These are phyloP conservation scores for Oreochromis niloticus DNA, from an alignment of 2,113 vertebrate species.

Conservation along the genomic window DNA sequence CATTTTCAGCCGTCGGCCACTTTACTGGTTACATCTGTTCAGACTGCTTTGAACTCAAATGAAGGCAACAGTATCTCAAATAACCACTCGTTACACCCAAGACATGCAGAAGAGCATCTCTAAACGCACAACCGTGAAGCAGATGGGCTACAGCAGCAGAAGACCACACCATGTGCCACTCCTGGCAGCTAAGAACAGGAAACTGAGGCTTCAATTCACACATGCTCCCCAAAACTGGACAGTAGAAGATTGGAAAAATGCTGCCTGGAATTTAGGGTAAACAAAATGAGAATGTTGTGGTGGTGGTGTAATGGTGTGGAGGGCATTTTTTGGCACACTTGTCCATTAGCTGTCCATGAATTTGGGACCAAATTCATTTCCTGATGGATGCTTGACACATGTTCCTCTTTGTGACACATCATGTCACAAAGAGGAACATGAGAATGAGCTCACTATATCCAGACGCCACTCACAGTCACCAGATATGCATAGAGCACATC, in stretches of 20 bases:
- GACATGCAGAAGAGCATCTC: not conserved
- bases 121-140: not conserved
- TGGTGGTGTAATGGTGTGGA: not conserved
- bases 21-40: not conserved
- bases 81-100: accelerated
- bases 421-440: not conserved
- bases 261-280: not conserved
- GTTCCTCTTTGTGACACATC: not conserved
- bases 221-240: not conserved
- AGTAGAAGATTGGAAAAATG: not conserved
- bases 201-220: not conserved
- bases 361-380: not conserved
- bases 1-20: not conserved
- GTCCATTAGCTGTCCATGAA: not conserved
- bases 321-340: not conserved
- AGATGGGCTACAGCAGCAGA: not conserved
- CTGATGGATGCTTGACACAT: not conserved
- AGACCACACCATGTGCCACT: not conserved
- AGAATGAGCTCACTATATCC: not conserved
- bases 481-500: not conserved
- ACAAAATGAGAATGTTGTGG: not conserved
- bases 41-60: accelerated
- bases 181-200: not conserved
- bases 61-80: not conserved
- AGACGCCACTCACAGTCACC: not conserved